A percentile compares a stretch with the other conserved stretches of the same genome.
Evolutionary conservation across 1,140 invertebrate species (phyloP).

Genomic region (Aphidius gifuensis): DNA sequence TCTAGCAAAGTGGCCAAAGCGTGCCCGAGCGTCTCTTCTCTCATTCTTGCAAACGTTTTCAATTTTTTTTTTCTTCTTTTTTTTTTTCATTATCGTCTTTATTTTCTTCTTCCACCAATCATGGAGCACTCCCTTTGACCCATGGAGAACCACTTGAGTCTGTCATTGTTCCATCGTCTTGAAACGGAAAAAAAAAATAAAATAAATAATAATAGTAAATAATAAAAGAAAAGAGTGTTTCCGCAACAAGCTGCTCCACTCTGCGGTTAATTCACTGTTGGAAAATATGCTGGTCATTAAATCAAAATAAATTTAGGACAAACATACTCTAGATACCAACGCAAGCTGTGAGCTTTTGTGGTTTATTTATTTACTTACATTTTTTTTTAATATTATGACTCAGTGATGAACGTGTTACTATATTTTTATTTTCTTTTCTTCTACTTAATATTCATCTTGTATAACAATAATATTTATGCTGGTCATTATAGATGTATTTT

Average conservation of each 20-base stretch:
- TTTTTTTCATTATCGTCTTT: too few relatives aligned
- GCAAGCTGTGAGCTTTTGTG: constrained; percentile 8
- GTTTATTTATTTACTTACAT: constrained; percentile 27
- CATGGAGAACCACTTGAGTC: constrained; percentile 1
- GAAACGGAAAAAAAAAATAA: too few relatives aligned
- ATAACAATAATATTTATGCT: constrained; percentile 1
- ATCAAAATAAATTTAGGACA: constrained; percentile 10
- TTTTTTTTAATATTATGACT: constrained; percentile 24
- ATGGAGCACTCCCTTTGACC: constrained; percentile 3
- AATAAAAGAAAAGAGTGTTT: constrained; percentile 8
- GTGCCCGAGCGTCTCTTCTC: too few relatives aligned
- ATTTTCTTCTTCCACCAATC: too few relatives aligned
- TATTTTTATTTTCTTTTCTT: constrained; percentile 1
- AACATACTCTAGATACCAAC: constrained; percentile 26
- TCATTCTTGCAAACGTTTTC: constrained; percentile 1
- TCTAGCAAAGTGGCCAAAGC: too few relatives aligned
- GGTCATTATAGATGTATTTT: background rate
- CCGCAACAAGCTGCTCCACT: constrained; percentile 14
- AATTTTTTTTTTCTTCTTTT: background rate
- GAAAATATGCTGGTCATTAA: constrained; percentile 48
- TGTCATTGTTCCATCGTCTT: constrained; percentile 4
- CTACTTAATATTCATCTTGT: background rate
- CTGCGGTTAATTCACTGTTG: constrained; percentile 39
- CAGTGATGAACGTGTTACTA: background rate
- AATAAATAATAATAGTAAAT: too few relatives aligned